phyloP scores from a whole-genome alignment of 2,113 vertebrate genomes.

The Erythrolamprus reginae region DNA sequence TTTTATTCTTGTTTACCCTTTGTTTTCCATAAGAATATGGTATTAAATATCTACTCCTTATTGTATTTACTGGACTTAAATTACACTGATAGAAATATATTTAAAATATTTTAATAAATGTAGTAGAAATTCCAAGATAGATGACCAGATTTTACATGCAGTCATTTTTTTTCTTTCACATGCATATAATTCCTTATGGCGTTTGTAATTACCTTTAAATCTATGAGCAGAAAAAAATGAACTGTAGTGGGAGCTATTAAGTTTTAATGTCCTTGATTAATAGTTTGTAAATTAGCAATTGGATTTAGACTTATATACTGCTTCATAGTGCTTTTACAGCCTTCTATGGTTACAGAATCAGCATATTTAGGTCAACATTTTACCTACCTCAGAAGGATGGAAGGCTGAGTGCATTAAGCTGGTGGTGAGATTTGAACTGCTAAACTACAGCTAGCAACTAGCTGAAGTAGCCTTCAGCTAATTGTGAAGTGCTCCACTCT shows the following conservation, averaged over 20 bases:
- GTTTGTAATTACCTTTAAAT: conserved; percentile 33
- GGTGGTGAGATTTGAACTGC: no score
- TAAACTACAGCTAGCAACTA: no score
- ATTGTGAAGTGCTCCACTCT: no score
- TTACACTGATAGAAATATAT: conserved; percentile 30
- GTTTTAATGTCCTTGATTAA: conserved; percentile 25
- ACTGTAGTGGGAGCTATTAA: conserved; percentile 22
- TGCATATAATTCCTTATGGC: conserved; percentile 15
- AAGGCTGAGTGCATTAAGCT: no score
- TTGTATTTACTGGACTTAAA: conserved; percentile 34
- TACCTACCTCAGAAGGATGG: no score
- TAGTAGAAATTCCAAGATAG: conserved; percentile 19
- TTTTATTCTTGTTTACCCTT: conserved; percentile 32
- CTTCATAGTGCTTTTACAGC: no score
- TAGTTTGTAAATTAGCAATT: neutral
- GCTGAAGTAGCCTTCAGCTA: no score
- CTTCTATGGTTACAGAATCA: no score
- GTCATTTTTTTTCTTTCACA: conserved; percentile 29
- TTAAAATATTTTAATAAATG: conserved; percentile 27
- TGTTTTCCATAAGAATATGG: conserved; percentile 39
- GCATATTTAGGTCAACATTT: no score
- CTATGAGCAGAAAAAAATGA: accelerated
- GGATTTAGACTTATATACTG: no score
- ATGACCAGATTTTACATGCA: conserved; percentile 17
- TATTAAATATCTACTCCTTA: conserved; percentile 33